Evolutionary conservation across 2,113 vertebrate genomes (phyloP).

Genomic region (Peromyscus californicus): DNA sequence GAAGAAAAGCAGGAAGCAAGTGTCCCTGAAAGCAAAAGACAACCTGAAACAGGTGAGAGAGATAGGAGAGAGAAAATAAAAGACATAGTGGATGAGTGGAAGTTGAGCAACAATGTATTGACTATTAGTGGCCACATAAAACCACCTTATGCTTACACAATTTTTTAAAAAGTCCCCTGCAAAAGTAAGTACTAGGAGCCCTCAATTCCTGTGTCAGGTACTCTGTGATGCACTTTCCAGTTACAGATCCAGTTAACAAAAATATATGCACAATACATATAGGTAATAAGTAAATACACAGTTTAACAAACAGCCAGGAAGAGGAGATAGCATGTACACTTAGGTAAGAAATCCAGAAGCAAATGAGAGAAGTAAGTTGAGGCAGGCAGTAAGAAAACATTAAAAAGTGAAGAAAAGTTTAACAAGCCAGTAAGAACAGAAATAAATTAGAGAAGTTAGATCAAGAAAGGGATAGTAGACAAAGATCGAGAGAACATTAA

Average conservation of each 20-base stretch:
- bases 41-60: conserved; percentile 14
- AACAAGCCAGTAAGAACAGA: not conserved
- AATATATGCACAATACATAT: not conserved
- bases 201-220: not conserved
- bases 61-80: conserved; percentile 13
- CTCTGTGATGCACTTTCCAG: not conserved
- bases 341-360: not conserved
- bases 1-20: not conserved
- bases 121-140: conserved; percentile 28
- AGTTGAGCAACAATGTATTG: not conserved
- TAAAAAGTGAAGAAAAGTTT: not conserved
- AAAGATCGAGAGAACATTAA: not conserved
- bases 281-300: not conserved
- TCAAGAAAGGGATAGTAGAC: not conserved
- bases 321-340: not conserved
- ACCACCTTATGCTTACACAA: not conserved
- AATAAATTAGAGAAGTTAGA: too few relatives aligned
- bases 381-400: conserved; percentile 1
- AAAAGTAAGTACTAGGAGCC: not conserved
- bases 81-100: conserved; percentile 26
- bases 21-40: not conserved
- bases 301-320: not conserved
- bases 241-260: conserved; percentile 2
- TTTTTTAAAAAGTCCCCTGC: not conserved
- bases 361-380: not conserved